A percentile compares a stretch with the other conserved stretches of the same genome.
phyloP scores from a whole-genome alignment of 2,113 vertebrate species.

The Phoenicopterus ruber region DNA sequence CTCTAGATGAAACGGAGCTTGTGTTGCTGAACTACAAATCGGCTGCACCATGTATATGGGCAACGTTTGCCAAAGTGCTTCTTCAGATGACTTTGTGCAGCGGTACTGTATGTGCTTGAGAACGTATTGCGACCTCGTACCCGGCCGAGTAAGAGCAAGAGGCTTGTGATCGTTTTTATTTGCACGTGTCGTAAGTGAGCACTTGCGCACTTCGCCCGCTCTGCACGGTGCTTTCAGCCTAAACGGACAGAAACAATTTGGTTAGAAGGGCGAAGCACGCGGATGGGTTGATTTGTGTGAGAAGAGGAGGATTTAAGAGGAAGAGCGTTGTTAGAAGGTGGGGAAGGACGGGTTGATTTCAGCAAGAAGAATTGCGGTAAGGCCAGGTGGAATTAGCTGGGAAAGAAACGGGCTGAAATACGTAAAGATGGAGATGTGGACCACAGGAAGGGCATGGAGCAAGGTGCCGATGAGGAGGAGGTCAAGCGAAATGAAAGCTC shows the following conservation, averaged over 20 bases:
- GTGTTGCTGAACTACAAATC: background rate
- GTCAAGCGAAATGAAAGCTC: background rate
- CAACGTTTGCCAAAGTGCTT: background rate
- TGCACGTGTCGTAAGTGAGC: accelerated
- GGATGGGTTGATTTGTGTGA: background rate
- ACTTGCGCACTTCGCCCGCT: background rate
- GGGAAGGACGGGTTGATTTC: background rate
- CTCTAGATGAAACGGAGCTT: background rate
- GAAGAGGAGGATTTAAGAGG: background rate
- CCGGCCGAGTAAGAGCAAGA: background rate
- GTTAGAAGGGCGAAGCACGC: accelerated
- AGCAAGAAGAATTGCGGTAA: background rate
- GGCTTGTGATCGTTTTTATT: background rate
- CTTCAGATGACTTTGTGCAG: background rate
- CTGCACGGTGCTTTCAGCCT: background rate
- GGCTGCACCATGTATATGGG: background rate
- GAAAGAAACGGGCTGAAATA: background rate
- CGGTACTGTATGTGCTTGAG: background rate
- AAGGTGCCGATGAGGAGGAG: background rate
- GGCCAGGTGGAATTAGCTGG: background rate
- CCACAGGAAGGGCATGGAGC: background rate
- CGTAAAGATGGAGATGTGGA: background rate
- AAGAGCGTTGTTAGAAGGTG: accelerated
- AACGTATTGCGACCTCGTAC: background rate
- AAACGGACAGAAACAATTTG: background rate